Percentiles rank a stretch among this genome's conserved stretches.
phyloP scores from a whole-genome alignment of 2,797 vertebrate genomes.

The Argya squamiceps region DNA sequence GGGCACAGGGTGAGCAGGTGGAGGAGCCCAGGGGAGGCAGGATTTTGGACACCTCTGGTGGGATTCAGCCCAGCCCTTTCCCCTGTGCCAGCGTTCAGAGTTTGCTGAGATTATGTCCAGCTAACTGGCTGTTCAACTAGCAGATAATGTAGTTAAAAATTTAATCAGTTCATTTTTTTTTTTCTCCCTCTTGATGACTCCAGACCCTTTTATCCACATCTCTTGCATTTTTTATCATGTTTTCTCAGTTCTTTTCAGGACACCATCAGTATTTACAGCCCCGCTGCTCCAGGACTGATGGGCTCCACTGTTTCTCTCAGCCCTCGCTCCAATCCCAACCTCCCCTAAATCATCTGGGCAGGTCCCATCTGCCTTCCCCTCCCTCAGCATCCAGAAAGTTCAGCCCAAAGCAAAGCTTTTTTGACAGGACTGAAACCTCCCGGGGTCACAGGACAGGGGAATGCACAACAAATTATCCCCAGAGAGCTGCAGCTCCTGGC shows the following conservation, averaged over 20 bases:
- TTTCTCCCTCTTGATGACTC: neutral
- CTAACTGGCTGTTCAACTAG: slow-evolving; percentile 45
- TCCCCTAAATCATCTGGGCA: neutral
- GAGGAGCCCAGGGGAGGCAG: rapidly evolving
- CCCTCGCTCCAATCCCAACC: neutral
- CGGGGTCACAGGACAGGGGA: neutral
- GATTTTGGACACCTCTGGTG: neutral
- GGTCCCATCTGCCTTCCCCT: neutral
- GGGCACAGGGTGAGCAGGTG: neutral
- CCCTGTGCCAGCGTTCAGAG: neutral
- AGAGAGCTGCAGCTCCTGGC: neutral
- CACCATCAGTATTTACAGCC: slow-evolving; percentile 48
- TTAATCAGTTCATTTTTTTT: slow-evolving; percentile 37
- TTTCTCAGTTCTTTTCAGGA: slow-evolving; percentile 60
- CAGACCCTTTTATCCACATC: slow-evolving; percentile 41
- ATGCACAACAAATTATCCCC: neutral
- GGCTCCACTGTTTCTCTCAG: neutral
- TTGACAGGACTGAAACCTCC: neutral
- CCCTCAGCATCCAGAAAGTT: neutral
- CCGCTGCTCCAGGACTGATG: neutral
- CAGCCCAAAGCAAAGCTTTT: neutral
- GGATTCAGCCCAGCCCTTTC: neutral
- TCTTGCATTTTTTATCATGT: slow-evolving; percentile 54
- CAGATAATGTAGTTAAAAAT: slow-evolving; percentile 55
- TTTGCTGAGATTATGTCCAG: neutral